These are phyloP conservation scores for Eurytoma californica DNA, from an alignment of 2,888 invertebrate genomes.

Conservation along the genomic window DNA sequence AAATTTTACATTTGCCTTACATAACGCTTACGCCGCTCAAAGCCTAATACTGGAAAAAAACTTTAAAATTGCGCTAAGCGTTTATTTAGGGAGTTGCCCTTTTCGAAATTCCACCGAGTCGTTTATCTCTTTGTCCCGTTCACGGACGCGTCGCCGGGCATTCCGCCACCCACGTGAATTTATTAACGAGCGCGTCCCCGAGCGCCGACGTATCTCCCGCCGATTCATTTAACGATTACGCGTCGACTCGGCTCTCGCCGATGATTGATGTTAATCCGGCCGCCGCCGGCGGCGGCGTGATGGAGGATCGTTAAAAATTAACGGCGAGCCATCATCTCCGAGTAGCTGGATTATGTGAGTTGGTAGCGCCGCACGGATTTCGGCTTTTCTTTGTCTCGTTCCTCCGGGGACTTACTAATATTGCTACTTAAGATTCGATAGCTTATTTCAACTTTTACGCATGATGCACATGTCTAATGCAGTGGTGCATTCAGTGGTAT, in stretches of 20 bases:
- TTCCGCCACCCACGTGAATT: conserved; percentile 52
- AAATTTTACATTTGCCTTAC: too few species aligned
- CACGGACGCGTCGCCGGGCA: conserved; percentile 17
- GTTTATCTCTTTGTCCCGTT: neutral
- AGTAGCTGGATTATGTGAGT: too few species aligned
- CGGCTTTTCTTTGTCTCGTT: neutral
- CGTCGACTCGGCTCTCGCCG: conserved; percentile 23
- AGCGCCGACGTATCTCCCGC: conserved; percentile 31
- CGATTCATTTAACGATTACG: conserved; percentile 57
- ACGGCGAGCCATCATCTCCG: neutral
- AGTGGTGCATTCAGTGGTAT: too few species aligned
- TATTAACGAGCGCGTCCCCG: conserved; percentile 48
- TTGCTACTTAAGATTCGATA: too few species aligned
- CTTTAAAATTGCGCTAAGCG: too few species aligned
- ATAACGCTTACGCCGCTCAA: too few species aligned
- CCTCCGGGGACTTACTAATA: too few species aligned
- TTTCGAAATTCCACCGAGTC: too few species aligned
- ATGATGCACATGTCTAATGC: too few species aligned
- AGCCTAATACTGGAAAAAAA: too few species aligned
- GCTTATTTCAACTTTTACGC: too few species aligned
- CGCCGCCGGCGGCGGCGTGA: conserved; percentile 15
- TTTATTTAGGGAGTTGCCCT: too few species aligned
- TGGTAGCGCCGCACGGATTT: neutral
- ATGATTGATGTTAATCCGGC: conserved; percentile 57
- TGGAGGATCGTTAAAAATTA: conserved; percentile 18